Conservation (phyloP, 2,113 vertebrate genomes). For the Dicerorhinus sumatrensis region DNA sequence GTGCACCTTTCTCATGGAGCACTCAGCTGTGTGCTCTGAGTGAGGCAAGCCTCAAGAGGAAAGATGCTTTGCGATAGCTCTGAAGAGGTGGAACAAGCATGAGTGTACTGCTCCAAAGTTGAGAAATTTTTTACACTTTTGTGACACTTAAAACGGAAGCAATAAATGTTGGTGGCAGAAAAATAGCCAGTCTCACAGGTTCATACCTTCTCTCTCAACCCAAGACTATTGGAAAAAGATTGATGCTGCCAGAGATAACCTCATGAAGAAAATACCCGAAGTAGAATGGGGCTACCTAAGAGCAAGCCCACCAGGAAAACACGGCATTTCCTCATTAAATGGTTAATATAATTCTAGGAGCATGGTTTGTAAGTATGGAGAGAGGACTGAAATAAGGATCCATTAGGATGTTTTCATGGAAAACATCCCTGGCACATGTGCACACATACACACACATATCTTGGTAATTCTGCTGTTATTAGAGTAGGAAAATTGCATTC, state of each 20-base stretch:
- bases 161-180: background rate
- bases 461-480: background rate
- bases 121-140: background rate
- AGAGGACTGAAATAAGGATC: background rate
- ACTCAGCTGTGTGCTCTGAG: background rate
- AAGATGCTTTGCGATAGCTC: background rate
- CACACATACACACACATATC: background rate
- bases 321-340: background rate
- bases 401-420: background rate
- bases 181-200: background rate
- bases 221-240: background rate
- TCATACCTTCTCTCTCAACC: background rate
- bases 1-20: background rate
- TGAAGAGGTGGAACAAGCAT: background rate
- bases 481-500: constrained; percentile 16
- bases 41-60: background rate
- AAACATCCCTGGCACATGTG: background rate
- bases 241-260: background rate
- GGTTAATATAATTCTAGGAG: background rate
- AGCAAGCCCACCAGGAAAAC: background rate
- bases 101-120: background rate
- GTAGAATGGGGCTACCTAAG: background rate
- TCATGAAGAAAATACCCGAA: background rate
- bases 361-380: background rate
- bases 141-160: background rate